A percentile compares a stretch with the other conserved stretches of the same genome.
These are phyloP conservation scores for Brachyistius frenatus DNA, from an alignment of 2,113 vertebrate genomes.

Conservation along the genomic window DNA sequence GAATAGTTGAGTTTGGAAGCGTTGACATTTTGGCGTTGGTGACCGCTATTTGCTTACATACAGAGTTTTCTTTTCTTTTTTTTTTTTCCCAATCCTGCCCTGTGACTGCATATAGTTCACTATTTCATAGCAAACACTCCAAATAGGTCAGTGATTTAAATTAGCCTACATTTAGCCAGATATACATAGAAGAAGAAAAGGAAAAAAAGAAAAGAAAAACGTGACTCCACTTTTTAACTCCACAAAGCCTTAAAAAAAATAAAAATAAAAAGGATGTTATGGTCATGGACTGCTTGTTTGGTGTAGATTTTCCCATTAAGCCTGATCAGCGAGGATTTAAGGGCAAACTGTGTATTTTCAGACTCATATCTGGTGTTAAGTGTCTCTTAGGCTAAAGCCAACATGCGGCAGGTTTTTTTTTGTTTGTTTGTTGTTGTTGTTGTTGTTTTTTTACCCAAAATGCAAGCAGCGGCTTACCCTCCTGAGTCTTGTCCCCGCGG, in stretches of 20 bases:
- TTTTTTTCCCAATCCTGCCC: background rate
- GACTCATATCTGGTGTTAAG: conserved; percentile 10
- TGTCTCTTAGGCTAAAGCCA: conserved; percentile 15
- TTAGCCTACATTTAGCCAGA: background rate
- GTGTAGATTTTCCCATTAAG: conserved; percentile 21
- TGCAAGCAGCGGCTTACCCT: conserved; percentile 5
- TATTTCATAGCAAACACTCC: background rate
- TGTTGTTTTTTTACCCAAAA: conserved; percentile 14
- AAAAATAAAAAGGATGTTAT: background rate
- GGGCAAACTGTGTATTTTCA: conserved; percentile 21
- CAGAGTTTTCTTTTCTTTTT: no score
- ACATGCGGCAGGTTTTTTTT: background rate
- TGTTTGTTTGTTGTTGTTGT: no score
- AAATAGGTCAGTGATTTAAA: conserved; percentile 31
- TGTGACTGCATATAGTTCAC: conserved; percentile 7
- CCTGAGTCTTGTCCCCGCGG: conserved; percentile 3
- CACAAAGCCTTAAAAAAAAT: background rate
- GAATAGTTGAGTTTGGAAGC: background rate
- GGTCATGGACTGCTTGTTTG: background rate
- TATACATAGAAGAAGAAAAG: background rate
- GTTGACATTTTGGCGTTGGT: no score
- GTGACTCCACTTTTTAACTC: background rate
- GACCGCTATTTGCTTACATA: no score
- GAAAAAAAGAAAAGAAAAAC: background rate
- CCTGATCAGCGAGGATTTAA: conserved; percentile 35